phyloP scores from a whole-genome alignment of 2,888 invertebrate species.

The Leptopilina drosophilae region DNA sequence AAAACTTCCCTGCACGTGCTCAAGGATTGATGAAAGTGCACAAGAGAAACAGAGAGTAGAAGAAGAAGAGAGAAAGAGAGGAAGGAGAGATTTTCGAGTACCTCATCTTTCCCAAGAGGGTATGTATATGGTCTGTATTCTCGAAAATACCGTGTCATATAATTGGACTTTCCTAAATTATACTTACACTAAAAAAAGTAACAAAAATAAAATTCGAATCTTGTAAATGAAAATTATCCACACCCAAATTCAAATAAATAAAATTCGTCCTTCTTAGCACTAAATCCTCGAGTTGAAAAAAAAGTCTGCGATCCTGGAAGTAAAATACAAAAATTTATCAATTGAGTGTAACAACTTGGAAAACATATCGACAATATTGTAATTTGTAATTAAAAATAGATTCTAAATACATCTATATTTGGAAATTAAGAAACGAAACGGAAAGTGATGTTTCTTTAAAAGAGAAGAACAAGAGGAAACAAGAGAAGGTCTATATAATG shows the following conservation, averaged over 20 bases:
- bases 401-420: too few relatives aligned
- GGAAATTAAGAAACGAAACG: too few relatives aligned
- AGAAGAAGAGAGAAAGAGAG: too few relatives aligned
- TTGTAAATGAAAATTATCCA: not conserved
- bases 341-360: too few relatives aligned
- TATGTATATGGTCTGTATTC: not conserved
- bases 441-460: not conserved
- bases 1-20: conserved; percentile 22
- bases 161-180: not conserved
- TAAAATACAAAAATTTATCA: too few relatives aligned
- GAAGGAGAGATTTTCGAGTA: not conserved
- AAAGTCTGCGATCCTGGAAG: too few relatives aligned
- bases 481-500: conserved; percentile 42
- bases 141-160: conserved; percentile 7
- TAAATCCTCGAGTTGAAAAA: too few relatives aligned
- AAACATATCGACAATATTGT: too few relatives aligned
- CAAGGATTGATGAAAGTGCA: conserved; percentile 13
- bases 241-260: not conserved
- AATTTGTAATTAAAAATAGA: too few relatives aligned
- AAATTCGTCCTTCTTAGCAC: too few relatives aligned
- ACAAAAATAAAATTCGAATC: not conserved
- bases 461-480: conserved; percentile 34
- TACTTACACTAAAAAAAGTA: not conserved
- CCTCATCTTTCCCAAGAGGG: conserved; percentile 17
- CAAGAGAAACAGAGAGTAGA: not conserved